A percentile compares a stretch with the other conserved stretches of the same genome.
Evolutionary conservation across 2,113 vertebrate species (phyloP).

Genomic region (Cynocephalus volans): DNA sequence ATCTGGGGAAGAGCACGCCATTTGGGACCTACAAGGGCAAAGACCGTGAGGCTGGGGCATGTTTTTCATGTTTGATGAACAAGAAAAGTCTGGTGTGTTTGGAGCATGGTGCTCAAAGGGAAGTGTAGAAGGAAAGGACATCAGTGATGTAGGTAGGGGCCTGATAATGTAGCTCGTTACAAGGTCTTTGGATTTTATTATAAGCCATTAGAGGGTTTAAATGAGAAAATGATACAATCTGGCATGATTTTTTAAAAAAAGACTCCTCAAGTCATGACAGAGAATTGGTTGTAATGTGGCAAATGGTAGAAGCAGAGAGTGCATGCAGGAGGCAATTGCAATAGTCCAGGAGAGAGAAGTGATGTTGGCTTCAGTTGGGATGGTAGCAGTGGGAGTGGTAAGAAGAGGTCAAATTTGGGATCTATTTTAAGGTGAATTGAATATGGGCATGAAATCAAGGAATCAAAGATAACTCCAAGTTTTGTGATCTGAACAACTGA

Average conservation of each 20-base stretch:
- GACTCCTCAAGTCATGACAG: neutral
- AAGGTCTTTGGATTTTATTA: neutral
- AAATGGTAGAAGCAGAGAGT: neutral
- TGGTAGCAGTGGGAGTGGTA: neutral
- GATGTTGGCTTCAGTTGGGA: neutral
- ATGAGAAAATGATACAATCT: neutral
- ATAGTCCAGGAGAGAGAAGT: neutral
- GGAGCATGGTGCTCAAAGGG: neutral
- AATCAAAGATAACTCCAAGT: neutral
- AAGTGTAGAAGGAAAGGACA: neutral
- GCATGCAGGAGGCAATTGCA: neutral
- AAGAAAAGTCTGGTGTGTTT: too few species aligned
- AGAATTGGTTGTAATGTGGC: neutral
- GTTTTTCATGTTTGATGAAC: too few species aligned
- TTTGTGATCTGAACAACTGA: neutral
- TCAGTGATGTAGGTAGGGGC: neutral
- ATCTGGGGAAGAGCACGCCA: neutral
- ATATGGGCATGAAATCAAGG: neutral
- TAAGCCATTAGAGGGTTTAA: neutral
- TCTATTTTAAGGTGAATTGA: neutral
- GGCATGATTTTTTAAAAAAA: neutral
- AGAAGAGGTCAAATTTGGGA: neutral
- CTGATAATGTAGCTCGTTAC: neutral
- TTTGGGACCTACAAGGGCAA: neutral
- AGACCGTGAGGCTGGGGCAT: neutral